A percentile compares a stretch with the other conserved stretches of the same genome.
phyloP scores from a whole-genome alignment of 2,113 vertebrate species.

The Antechinus stuartii region DNA sequence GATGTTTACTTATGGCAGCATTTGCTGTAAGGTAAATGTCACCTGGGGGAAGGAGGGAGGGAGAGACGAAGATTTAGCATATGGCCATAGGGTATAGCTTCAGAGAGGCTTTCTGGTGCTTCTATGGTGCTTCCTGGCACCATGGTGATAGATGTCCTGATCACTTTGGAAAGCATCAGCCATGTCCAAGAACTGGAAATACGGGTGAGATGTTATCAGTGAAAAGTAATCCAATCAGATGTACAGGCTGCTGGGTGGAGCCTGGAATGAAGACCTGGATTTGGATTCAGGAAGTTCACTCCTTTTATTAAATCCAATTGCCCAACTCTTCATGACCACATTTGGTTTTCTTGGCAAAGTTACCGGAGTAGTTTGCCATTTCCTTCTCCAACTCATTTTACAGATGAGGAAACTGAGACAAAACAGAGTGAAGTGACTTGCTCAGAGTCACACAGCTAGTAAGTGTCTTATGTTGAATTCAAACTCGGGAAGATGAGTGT shows the following conservation, averaged over 20 bases:
- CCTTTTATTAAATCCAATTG: background rate
- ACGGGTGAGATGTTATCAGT: background rate
- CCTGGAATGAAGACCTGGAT: background rate
- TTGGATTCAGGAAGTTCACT: background rate
- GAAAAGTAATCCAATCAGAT: background rate
- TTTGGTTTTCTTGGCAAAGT: background rate
- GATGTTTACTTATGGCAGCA: background rate
- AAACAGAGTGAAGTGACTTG: background rate
- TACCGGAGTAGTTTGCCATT: too few species aligned
- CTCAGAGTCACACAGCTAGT: too few species aligned
- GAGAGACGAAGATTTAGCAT: background rate
- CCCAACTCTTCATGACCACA: too few species aligned
- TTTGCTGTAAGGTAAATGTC: background rate
- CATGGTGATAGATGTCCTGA: background rate
- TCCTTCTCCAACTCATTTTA: background rate
- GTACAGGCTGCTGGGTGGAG: background rate
- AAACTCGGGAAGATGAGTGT: too few species aligned
- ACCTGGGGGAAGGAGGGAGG: background rate
- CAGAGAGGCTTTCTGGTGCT: background rate
- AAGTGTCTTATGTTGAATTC: too few species aligned
- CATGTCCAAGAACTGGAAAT: too few species aligned
- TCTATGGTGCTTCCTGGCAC: background rate
- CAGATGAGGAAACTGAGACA: background rate
- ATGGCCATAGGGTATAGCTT: background rate
- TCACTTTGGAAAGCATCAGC: background rate